Base-by-base conservation (phyloP, 2,888 invertebrate genomes). In the Halocaridina rubra region DNA sequence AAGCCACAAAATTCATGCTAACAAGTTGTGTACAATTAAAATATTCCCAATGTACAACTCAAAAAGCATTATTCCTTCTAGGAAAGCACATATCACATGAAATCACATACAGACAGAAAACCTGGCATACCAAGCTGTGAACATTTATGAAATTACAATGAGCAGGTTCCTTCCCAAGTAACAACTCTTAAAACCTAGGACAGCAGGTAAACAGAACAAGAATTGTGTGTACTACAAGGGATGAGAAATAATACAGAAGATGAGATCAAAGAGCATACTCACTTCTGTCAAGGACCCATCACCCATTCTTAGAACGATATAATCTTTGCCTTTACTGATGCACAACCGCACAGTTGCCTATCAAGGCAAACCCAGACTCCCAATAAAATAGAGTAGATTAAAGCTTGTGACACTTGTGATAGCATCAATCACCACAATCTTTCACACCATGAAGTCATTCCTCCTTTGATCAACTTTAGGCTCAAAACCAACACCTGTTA, bases 391-490 rank as follows among this genome's bases (percentile, higher is more conserved):
- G 46, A 16, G 16, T 53, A 53, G 16, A 53, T 53, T 53, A 53
- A 53, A 53, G 53, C 53, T 80, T 80, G 74, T 81, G 30, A 81
- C 72, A 74, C 29, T 33, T 64, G 46, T 80, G 71, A 71, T 71
- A 80, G 71, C 59, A 53, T 29, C 53, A 16, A 46, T 32, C n/a
- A 46, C n/a, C 19, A 75, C 57, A 75, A 59, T 59, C 46, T 24
- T 53, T 13, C 53, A 57, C 53, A 64, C 29, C 29, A 67, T 5
- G 69, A 13, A 53, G 27, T 16, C 16, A 2, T 13, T 22, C 29
- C 32, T 24, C 24, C 16, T 33, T 2, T 29, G 29, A 53, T 24
- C 19, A 64, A 3, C 61, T 19, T 5, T 3, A 64, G n/a, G 22
- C 39, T 7, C 29, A 33, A n/a, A 33, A 10, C 13, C n/a, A 29